Base-by-base conservation (phyloP, 1,140 invertebrate genomes). In the Nomia melanderi region DNA sequence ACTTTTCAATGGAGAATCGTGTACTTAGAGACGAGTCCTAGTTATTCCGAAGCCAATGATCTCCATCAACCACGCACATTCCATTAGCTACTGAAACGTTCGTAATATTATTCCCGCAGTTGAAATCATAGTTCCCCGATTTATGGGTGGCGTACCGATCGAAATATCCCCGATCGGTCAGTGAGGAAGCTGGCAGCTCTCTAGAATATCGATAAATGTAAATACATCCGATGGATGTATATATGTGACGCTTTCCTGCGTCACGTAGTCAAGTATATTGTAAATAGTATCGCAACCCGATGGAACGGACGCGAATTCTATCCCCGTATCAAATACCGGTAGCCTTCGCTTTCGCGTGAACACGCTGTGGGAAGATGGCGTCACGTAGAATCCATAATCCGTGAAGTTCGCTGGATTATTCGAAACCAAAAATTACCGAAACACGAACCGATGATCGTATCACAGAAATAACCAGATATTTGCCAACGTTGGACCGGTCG, bases 131-230 rank as follows among this genome's bases (percentile, higher is more conserved):
- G 41, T 17, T 17, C 14, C 4, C 14, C 0, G 41, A 44, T 44
- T 44, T 17, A 44, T 17, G 41, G 41, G 41, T n/a, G 0, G 47
- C 0, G n/a, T 14, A 20, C 31, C 5, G 33, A 14, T 56, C 27
- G n/a, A 20, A 12, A 2, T 29, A 33, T 23, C 20, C 6, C 23
- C 27, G 69, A 53, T 50, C 47, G 47, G 47, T 17, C 20, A 5
- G n/a, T 2, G 7, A 50, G 47, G n/a, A n/a, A 1, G 47, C 17
- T n/a, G 47, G 5, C 1, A n/a, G n/a, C 41, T 17, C 0, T 14
- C 41, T 9, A n/a, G 5, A n/a, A 1, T 56, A 67, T 39, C 64
- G 64, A 36, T 69, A 36, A 76, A 50, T 60, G 65, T 50, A 59
- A 60, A 60, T 69, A 50, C 31, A 12, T 12, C 3, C 39, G 47